Evolutionary conservation across 2,797 vertebrate species (phyloP).

Genomic region (Chelmon rostratus): DNA sequence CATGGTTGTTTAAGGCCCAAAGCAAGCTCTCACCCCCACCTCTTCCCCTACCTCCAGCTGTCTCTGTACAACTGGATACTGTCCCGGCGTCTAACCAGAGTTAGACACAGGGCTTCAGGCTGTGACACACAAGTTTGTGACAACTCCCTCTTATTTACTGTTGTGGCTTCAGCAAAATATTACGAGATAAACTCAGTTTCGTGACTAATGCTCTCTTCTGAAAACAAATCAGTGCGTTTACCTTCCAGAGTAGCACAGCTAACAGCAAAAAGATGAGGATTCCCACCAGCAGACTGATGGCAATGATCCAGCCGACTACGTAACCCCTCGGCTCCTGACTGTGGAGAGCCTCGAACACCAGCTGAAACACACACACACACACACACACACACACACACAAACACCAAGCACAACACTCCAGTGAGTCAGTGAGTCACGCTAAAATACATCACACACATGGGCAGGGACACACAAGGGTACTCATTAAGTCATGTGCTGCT

Average conservation of each 20-base stretch:
- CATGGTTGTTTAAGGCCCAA: slow-evolving; percentile 58
- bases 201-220: background rate
- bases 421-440: slow-evolving; percentile 9
- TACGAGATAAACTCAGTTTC: background rate
- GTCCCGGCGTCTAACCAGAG: slow-evolving; percentile 43
- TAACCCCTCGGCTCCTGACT: slow-evolving; percentile 97
- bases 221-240: slow-evolving; percentile 74
- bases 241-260: slow-evolving; percentile 99
- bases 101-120: slow-evolving; percentile 7
- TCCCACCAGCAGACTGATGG: slow-evolving; percentile 98
- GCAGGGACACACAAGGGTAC: slow-evolving; percentile 21
- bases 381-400: no score
- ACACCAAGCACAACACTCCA: slow-evolving; percentile 25
- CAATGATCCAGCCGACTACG: slow-evolving; percentile 99
- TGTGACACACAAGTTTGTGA: slow-evolving; percentile 13
- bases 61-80: slow-evolving; percentile 50
- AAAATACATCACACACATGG: slow-evolving; percentile 13
- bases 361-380: slow-evolving; percentile 88
- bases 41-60: slow-evolving; percentile 56
- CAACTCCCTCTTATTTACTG: slow-evolving; percentile 12
- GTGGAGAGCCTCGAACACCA: slow-evolving; percentile 99
- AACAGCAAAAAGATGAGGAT: slow-evolving; percentile 98
- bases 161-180: background rate
- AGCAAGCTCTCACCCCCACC: slow-evolving; percentile 43
- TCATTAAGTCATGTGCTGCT: slow-evolving; percentile 58